These are phyloP conservation scores for Microplitis mediator DNA, from an alignment of 1,140 invertebrate species.

Conservation along the genomic window DNA sequence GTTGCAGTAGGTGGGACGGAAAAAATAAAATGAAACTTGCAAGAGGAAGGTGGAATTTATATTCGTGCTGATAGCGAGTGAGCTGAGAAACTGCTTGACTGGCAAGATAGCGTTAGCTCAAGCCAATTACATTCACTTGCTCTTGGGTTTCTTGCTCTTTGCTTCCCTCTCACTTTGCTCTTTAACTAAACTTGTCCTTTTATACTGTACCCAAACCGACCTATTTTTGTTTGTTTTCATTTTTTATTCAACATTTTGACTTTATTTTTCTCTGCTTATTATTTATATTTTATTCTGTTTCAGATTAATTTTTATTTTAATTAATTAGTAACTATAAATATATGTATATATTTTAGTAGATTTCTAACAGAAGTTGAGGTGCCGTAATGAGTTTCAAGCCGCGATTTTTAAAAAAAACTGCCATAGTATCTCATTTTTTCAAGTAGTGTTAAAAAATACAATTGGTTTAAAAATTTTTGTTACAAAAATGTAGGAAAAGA, in stretches of 20 bases:
- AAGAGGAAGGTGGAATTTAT: slow-evolving; percentile 48
- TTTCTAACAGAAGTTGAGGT: too few species aligned
- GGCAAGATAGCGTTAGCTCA: slow-evolving; percentile 51
- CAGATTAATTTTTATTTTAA: too few species aligned
- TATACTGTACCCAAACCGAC: slow-evolving; percentile 5
- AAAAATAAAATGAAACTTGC: slow-evolving; percentile 41
- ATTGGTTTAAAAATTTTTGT: too few species aligned
- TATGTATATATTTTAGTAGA: too few species aligned
- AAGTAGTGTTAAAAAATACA: too few species aligned
- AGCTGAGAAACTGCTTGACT: slow-evolving; percentile 56
- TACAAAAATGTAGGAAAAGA: too few species aligned
- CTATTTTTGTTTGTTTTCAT: not conserved
- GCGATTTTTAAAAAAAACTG: too few species aligned
- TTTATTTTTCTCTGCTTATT: too few species aligned
- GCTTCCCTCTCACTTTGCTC: not conserved
- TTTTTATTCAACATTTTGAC: not conserved
- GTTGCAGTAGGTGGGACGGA: slow-evolving; percentile 17
- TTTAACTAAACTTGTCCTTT: slow-evolving; percentile 18
- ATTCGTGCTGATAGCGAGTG: slow-evolving; percentile 54
- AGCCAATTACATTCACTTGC: slow-evolving; percentile 59
- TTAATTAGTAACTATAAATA: too few species aligned
- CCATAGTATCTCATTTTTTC: too few species aligned
- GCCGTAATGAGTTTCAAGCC: too few species aligned
- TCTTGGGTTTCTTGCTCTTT: slow-evolving; percentile 4
- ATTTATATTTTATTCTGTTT: too few species aligned